Evolutionary conservation across 2,797 vertebrate genomes (phyloP).

Genomic region (Psittacula derbiana): DNA sequence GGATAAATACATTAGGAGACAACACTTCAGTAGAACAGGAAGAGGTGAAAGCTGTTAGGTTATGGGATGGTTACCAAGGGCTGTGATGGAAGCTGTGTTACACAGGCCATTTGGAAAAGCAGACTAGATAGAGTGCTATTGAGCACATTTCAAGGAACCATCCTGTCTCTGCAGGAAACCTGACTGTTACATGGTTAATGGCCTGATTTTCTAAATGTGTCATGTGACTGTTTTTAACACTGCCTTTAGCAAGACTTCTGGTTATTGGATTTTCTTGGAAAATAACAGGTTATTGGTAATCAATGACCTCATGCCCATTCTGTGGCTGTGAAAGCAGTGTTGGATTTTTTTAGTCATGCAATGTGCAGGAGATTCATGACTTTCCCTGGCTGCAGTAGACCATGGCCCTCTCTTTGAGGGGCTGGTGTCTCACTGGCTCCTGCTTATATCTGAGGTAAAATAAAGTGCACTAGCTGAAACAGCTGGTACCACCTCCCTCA

Average conservation of each 20-base stretch:
- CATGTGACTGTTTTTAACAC: not conserved
- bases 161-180: not conserved
- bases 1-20: not conserved
- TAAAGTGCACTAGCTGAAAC: not conserved
- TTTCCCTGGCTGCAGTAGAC: not conserved
- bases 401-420: not conserved
- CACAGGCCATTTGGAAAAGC: not conserved
- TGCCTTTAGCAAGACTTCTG: not conserved
- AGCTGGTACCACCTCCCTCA: not conserved
- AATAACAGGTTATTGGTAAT: not conserved
- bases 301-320: not conserved
- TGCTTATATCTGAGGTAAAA: not conserved
- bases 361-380: not conserved
- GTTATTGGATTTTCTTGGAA: not conserved
- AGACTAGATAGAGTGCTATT: not conserved
- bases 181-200: not conserved
- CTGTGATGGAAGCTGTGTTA: not conserved
- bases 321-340: not conserved
- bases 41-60: not conserved
- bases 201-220: not conserved
- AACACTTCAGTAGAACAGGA: not conserved
- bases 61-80: not conserved
- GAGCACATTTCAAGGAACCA: not conserved
- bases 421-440: not conserved
- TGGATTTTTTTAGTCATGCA: not conserved